Evolutionary conservation across 2,113 vertebrate species (phyloP).

Genomic region (Mionectes macconnelli): DNA sequence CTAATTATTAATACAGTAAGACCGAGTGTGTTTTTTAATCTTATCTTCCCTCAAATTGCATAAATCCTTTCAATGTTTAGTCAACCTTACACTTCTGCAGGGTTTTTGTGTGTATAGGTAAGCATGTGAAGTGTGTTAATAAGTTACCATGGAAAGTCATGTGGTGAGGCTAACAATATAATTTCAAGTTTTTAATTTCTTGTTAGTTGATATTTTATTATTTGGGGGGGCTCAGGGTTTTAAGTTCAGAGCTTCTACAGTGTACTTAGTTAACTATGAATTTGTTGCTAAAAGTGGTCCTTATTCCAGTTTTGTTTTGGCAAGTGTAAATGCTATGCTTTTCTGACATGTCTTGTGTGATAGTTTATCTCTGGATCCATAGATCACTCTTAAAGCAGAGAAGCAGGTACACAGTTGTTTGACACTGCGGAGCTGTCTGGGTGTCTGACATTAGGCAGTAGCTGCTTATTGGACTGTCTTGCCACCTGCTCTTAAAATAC

Average conservation of each 20-base stretch:
- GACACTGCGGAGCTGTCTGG: not conserved
- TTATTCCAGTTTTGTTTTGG: not conserved
- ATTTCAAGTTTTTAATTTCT: not conserved
- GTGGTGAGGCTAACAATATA: not conserved
- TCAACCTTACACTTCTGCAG: not conserved
- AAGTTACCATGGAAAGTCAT: not conserved
- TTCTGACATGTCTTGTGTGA: not conserved
- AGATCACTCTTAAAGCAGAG: not conserved
- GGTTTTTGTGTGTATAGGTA: not conserved
- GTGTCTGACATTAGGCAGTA: not conserved
- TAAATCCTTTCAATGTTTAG: not conserved
- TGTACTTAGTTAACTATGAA: not conserved
- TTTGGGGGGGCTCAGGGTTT: not conserved
- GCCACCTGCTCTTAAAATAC: not conserved
- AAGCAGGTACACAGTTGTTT: conserved; percentile 33
- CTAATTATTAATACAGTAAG: not conserved
- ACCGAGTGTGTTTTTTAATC: not conserved
- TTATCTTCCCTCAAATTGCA: not conserved
- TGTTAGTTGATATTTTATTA: not conserved
- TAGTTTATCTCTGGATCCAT: not conserved
- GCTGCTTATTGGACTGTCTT: not conserved
- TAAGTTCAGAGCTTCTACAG: not conserved
- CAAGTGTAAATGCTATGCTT: not conserved
- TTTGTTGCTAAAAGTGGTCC: not conserved
- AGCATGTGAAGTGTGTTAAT: not conserved